These are phyloP conservation scores for Petrophora chlorosata DNA, from an alignment of 2,888 invertebrate species.

Conservation along the genomic window DNA sequence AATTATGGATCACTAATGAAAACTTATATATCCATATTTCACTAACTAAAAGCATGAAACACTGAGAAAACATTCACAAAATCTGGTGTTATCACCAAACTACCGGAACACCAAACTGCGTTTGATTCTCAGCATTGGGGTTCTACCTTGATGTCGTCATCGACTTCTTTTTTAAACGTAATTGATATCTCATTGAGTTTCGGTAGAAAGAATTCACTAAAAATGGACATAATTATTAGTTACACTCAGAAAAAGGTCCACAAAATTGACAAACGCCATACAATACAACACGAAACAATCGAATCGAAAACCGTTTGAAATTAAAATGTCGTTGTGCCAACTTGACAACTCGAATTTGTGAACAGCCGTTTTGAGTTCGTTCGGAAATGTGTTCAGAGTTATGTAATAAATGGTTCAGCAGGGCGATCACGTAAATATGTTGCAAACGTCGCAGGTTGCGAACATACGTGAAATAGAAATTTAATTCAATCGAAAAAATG, in stretches of 20 bases:
- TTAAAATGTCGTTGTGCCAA: conserved; percentile 58
- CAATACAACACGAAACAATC: conserved; percentile 54
- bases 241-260: conserved; percentile 56
- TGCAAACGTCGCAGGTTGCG: too few species aligned
- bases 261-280: conserved; percentile 65
- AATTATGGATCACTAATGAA: conserved; percentile 9
- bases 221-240: conserved; percentile 70
- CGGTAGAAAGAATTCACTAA: conserved; percentile 66
- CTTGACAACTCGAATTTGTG: conserved; percentile 29
- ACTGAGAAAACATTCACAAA: too few species aligned
- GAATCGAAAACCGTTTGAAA: conserved; percentile 79
- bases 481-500: too few species aligned
- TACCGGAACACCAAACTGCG: conserved; percentile 1
- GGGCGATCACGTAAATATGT: too few species aligned
- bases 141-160: conserved; percentile 69
- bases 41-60: not conserved
- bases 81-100: too few species aligned
- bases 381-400: not conserved
- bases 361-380: not conserved
- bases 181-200: conserved; percentile 65
- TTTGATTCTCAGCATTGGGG: conserved; percentile 14
- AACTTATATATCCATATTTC: conserved; percentile 4
- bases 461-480: too few species aligned
- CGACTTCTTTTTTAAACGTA: conserved; percentile 52
- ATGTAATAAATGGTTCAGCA: too few species aligned